Conservation (phyloP, 2,888 invertebrate genomes). For the Zaprionus obscuricornis region DNA sequence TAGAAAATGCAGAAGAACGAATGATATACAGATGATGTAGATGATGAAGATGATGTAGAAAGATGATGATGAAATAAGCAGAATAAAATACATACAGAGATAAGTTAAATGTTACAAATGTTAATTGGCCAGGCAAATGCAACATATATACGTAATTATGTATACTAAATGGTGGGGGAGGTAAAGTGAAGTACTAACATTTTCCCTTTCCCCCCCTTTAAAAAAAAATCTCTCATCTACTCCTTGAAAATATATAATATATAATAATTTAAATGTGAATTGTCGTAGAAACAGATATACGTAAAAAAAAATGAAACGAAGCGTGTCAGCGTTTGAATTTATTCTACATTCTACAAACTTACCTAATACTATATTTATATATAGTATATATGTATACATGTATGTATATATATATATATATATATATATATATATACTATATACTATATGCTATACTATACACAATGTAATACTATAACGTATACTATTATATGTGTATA, state of each 20-base stretch:
- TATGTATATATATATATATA: conserved; percentile 37
- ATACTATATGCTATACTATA: conserved; percentile 57
- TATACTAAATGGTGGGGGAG: conserved; percentile 20
- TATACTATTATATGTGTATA: conserved; percentile 21
- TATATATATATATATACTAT: conserved; percentile 34
- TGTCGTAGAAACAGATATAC: conserved; percentile 79
- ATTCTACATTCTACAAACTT: conserved; percentile 67
- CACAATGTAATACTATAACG: conserved; percentile 65
- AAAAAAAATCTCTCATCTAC: conserved; percentile 51
- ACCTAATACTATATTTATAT: conserved; percentile 59
- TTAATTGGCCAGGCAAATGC: conserved; percentile 48
- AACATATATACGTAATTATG: conserved; percentile 52
- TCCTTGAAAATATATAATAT: conserved; percentile 68
- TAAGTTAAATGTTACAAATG: conserved; percentile 80
- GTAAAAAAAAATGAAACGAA: conserved; percentile 58
- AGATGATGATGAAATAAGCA: too few relatives aligned
- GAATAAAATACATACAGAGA: conserved; percentile 49
- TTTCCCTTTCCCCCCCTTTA: background rate
- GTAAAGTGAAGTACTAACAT: conserved; percentile 26
- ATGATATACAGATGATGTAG: too few relatives aligned
- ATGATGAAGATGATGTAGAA: too few relatives aligned
- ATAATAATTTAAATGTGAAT: conserved; percentile 73
- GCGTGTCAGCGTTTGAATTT: conserved; percentile 53
- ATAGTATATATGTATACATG: conserved; percentile 27
- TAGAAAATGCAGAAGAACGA: too few relatives aligned